Percentiles rank a stretch among this genome's conserved stretches.
phyloP scores from a whole-genome alignment of 2,888 invertebrate species.

The Spodoptera littoralis region DNA sequence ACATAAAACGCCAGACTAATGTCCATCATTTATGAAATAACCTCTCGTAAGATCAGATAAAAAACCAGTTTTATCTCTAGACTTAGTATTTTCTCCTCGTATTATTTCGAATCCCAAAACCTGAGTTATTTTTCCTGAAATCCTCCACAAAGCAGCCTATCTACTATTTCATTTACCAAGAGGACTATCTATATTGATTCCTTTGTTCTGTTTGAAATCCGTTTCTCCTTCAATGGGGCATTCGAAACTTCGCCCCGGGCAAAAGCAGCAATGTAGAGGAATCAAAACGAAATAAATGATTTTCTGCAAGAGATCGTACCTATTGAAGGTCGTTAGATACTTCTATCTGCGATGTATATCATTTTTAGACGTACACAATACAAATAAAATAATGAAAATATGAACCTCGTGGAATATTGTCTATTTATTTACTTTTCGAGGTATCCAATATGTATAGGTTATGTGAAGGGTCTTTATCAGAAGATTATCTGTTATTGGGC shows the following conservation, averaged over 20 bases:
- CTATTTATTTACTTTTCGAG: slow-evolving; percentile 19
- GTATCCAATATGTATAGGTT: slow-evolving; percentile 13
- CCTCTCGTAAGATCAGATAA: slow-evolving; percentile 21
- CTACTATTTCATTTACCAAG: slow-evolving; percentile 46
- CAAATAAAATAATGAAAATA: slow-evolving; percentile 35
- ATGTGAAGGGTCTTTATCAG: slow-evolving; percentile 13
- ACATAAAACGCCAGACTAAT: slow-evolving; percentile 13
- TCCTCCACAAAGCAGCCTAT: slow-evolving; percentile 43
- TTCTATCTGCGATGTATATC: slow-evolving; percentile 48
- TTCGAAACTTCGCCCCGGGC: slow-evolving; percentile 32
- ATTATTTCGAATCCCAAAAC: slow-evolving; percentile 35
- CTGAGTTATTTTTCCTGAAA: slow-evolving; percentile 53
- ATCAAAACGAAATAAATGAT: slow-evolving; percentile 55
- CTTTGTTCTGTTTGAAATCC: slow-evolving; percentile 53
- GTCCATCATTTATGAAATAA: slow-evolving; percentile 23
- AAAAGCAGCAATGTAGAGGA: slow-evolving; percentile 59
- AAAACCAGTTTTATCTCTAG: slow-evolving; percentile 28
- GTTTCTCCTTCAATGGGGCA: slow-evolving; percentile 50
- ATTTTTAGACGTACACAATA: slow-evolving; percentile 34
- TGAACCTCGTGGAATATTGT: slow-evolving; percentile 10
- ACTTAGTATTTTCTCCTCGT: slow-evolving; percentile 33
- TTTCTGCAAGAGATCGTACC: slow-evolving; percentile 26
- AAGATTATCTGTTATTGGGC: too few species aligned
- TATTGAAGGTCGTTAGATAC: slow-evolving; percentile 49
- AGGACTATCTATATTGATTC: slow-evolving; percentile 43